Conservation (phyloP, 2,797 vertebrate species). For the Uromys caudimaculatus region DNA sequence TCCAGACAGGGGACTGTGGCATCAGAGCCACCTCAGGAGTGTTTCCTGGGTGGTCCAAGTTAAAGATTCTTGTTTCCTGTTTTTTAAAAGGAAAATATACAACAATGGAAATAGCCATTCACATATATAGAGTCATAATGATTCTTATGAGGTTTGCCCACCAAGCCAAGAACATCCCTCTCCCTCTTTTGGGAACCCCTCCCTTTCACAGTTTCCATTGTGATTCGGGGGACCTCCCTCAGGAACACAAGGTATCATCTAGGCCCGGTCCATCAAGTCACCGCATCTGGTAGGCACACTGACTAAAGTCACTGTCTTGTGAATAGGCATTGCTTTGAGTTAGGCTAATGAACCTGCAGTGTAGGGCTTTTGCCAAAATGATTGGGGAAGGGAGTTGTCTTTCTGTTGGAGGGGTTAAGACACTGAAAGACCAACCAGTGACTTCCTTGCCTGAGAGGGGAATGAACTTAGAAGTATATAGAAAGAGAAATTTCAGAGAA, state of each 20-base stretch:
- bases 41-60: not conserved
- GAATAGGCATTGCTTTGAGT: no score
- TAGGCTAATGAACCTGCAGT: not conserved
- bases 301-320: not conserved
- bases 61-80: not conserved
- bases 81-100: not conserved
- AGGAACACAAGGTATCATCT: not conserved
- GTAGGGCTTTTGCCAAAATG: not conserved
- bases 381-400: not conserved
- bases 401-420: not conserved
- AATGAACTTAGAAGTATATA: not conserved
- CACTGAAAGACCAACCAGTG: no score
- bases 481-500: not conserved
- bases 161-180: not conserved
- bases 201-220: not conserved
- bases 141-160: not conserved
- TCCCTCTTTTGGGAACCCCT: not conserved
- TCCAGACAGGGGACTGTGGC: no score
- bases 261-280: not conserved
- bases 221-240: not conserved
- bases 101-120: not conserved
- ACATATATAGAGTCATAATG: not conserved
- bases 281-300: not conserved
- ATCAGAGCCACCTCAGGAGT: not conserved
- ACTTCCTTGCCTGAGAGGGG: not conserved